phyloP scores from a whole-genome alignment of 1,140 invertebrate species.

The Halyomorpha halys region DNA sequence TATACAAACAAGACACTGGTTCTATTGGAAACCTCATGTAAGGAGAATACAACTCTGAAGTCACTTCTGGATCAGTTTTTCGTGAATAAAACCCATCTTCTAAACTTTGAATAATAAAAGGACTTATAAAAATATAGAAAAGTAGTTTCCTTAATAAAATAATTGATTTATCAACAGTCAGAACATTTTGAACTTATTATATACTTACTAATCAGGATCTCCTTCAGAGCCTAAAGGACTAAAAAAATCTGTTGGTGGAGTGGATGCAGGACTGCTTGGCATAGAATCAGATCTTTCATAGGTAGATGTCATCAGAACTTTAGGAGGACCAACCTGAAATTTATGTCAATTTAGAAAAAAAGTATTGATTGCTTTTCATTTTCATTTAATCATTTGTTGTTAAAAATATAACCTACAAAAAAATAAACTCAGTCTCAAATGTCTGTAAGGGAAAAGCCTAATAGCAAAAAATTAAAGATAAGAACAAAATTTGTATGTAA shows the following conservation, averaged over 20 bases:
- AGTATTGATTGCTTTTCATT: neutral
- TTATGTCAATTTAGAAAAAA: neutral
- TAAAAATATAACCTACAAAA: neutral
- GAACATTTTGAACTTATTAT: no score
- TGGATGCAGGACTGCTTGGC: conserved; percentile 46
- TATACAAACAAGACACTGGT: conserved; percentile 44
- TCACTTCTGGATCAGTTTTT: conserved; percentile 24
- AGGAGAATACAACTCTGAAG: conserved; percentile 33
- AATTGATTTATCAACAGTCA: no score
- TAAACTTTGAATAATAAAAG: conserved; percentile 29
- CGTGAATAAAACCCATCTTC: conserved; percentile 35
- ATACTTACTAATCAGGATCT: conserved; percentile 31
- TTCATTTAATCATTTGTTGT: no score
- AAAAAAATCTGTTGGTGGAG: conserved; percentile 28
- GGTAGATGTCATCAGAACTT: conserved; percentile 41
- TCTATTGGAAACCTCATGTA: conserved; percentile 40
- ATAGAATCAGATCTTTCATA: conserved; percentile 47
- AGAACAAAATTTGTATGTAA: no score
- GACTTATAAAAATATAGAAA: no score
- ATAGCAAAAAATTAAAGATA: no score
- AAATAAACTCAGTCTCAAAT: no score
- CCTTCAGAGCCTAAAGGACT: conserved; percentile 31
- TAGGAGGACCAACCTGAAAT: conserved; percentile 35
- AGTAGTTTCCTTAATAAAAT: no score
- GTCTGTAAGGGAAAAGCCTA: no score